Base-by-base conservation (phyloP, 2,113 vertebrate genomes). In the Rutilus rutilus region DNA sequence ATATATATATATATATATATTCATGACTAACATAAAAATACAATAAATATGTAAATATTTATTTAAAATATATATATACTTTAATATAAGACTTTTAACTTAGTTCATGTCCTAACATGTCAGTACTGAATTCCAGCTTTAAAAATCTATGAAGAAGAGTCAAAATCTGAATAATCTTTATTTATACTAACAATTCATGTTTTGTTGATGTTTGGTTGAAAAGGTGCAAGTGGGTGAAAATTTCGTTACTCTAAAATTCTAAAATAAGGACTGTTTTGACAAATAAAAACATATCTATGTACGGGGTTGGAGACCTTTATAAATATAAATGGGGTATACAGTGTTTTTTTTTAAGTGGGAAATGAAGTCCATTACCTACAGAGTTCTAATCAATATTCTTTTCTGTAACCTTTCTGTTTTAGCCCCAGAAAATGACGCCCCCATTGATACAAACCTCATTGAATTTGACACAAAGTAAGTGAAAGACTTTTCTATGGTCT, bases 381-480 rank as follows among this genome's bases (percentile, higher is more conserved):
- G 50, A 77, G 25, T 54, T 15, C 8, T 27, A 77, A 54, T 77
- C 75, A 65, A 47, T 50, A 42, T 45, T 36, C 10, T 39, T 2
- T 17, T 81, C 59, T 84, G 3, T 30, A 77, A 77, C 59, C 83
- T 77, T 87, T 78, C 36, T 82, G 11, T 89, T 92, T 90, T 92
- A 98, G 97, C 94, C 94, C 94, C 96, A 92, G 97, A 97, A 90
- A 95, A 93, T 1, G 96, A 98, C 89, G 93, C 94, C 0, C 97
- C 96, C 0, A 94, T 97, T 89, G 97, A 98, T 91, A 97, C 97
- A 79, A 98, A 99, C 91, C 95, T 99, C 88, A 99, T 99, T 89
- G 95, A 98, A 91, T 97, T 99, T 82, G 97, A 99, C 92, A 97
- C 97, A 87, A 96, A 98, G 97, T 99, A 96, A 98, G 96, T 90